Evolutionary conservation across 2,888 invertebrate species (phyloP), one percentile per base, ranked within the genome.

Genomic region (Poecilobothrus nobilitatus): DNA sequence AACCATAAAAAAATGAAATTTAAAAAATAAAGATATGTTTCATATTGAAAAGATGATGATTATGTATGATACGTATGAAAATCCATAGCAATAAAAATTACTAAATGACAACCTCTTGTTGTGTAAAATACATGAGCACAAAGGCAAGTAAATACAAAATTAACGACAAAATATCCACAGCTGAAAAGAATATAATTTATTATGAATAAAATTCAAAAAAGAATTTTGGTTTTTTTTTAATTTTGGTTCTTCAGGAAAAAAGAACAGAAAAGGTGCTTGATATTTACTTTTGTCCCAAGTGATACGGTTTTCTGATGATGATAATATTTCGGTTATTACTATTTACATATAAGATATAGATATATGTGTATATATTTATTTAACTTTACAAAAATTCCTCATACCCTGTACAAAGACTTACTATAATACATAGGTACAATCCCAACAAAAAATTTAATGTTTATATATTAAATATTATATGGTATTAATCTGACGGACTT

Each of bases 81-180:
- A 53, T n/a, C 53, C 18, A 53, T 53, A 18, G 53, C 2, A 53
- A 41, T 41, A 8, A 12, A 12, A 12, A 18, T 53, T 53, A 18
- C 15, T 53, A 53, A 53, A 53, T 53, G 53, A 53, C 53, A 53
- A 53, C 53, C 53, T 53, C 53, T 53, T 53, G 53, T 53, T 53
- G 53, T 6, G 53, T 15, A 12, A 15, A 41, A 41, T 8, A 41
- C 9, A 41, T 4, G 12, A 15, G 18, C 15, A 53, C 53, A 53
- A 53, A 18, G 53, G 9, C 53, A 18, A 53, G 15, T 37, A 53
- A 53, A 53, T 18, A 27, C 53, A n/a, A n/a, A 53, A 53, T 41
- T 9, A 12, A 53, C 6, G 53, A 12, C 53, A 18, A 18, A 53
- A 53, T 37, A 37, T 10, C 37, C 53, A 15, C 53, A 53, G 53